Conservation (phyloP, 2,113 vertebrate genomes). For the Hyperopisus bebe region DNA sequence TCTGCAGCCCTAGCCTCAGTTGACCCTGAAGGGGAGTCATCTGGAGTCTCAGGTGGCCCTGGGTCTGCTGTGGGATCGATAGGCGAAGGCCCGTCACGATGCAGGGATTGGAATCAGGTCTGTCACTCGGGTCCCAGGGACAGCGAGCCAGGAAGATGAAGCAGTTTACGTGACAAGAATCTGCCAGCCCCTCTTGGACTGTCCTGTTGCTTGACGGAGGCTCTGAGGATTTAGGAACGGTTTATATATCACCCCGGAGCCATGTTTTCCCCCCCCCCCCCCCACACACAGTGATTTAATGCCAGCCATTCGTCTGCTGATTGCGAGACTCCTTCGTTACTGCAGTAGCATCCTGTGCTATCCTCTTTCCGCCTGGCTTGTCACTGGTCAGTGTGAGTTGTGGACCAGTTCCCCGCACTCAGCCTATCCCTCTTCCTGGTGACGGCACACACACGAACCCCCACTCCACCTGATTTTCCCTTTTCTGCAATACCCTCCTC, state of each 20-base stretch:
- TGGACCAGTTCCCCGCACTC: neutral
- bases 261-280: neutral
- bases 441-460: neutral
- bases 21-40: neutral
- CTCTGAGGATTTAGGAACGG: neutral
- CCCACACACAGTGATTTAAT: slow-evolving; percentile 8
- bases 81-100: slow-evolving; percentile 50
- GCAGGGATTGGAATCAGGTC: slow-evolving; percentile 38
- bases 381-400: neutral
- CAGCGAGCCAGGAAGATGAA: slow-evolving; percentile 31
- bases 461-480: neutral
- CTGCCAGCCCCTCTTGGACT: neutral
- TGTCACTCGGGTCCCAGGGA: slow-evolving; percentile 15
- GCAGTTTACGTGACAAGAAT: slow-evolving; percentile 30
- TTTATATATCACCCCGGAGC: slow-evolving; percentile 9
- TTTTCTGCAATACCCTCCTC: neutral
- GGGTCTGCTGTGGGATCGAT: slow-evolving; percentile 55
- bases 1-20: neutral
- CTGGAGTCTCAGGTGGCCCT: neutral
- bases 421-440: neutral
- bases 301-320: slow-evolving; percentile 1
- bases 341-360: neutral
- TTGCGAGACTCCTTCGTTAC: slow-evolving; percentile 6
- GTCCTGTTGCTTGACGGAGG: neutral
- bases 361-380: neutral